Base-by-base conservation (phyloP, 1,140 invertebrate species). In the Euwallacea fornicatus region DNA sequence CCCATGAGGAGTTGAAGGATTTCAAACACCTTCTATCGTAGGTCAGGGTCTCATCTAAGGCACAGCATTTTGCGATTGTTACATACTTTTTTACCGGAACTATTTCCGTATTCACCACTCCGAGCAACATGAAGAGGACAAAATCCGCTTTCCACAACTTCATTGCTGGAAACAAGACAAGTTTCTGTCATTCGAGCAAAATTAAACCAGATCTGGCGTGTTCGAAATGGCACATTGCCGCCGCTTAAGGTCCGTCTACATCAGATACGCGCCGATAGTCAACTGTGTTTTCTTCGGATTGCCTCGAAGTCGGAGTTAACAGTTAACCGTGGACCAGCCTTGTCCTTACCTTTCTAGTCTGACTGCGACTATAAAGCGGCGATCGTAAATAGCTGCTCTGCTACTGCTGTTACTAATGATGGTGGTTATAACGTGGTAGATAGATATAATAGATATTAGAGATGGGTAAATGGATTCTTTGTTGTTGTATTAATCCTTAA, bases 1-100 rank as follows among this genome's bases (percentile, higher is more conserved):
- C 72, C 78, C 78, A 79, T 0, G 74, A 72, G n/a, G 46, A 43
- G 46, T 64, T 70, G 15, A 41, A 63, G 2, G 60, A 55, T 33
- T 70, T 70, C n/a, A 70, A 16, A 42, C 68, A 70, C 41, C 63
- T 70, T 7, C 63, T 42, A 13, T 70, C 68, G 11, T 6, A 70
- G 61, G 68, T 70, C 61, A 70, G 61, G 33, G 21, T 55, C 42
- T 70, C 68, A 21, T 70, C 68, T 16, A 58, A 11, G 2, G 47
- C 68, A 15, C 68, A 70, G 63, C 68, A 70, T 42, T 70, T 70
- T 33, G 46, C 61, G n/a, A 70, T 70, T 8, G 68, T 50, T 13
- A 50, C 68, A 50, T 63, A 63, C 42, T 64, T 62, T 44, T 70
- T 70, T 15, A 33, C 68, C 9, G 60, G 15, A 4, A 54, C 15